Evolutionary conservation across 2,113 vertebrate genomes (phyloP), one percentile per base, ranked within the genome.

Genomic region (Silurus asotus): DNA sequence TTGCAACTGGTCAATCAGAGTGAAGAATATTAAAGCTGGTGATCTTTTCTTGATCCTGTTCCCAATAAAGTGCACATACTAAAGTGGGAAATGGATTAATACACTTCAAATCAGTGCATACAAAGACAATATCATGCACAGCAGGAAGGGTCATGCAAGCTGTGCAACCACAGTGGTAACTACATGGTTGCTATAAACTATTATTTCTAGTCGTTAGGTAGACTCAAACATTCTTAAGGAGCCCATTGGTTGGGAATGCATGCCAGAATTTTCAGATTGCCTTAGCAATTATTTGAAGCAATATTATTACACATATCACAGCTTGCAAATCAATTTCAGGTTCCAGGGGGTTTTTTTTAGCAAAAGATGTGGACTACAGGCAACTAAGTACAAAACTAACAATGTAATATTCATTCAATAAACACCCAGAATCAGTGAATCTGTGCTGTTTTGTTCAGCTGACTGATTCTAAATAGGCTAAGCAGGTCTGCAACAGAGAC

Each of bases 381-480:
- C 64, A 28, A 25, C 5, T 28, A 67, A 28, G 20, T 28, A 74
- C 19, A 49, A 23, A 55, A 76, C 20, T n/a, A 61, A 6, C 59
- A 59, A 65, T 65, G 5, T 13, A 5, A 55, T 10, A 51, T 75
- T 74, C 20, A 65, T 13, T 49, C 6, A 20, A 53, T 37, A 77
- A 53, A 11, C n/a, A 84, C 37, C 23, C 14, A 75, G 13, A 17
- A 8, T 79, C 75, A 64, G 19, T 72, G 65, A 65, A 45, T 28
- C 15, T 64, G 37, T 72, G 83, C 87, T 64, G 28, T 83, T 48
- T 75, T 84, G 49, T 74, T 85, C 70, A 55, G 79, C 67, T 86
- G 84, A 84, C 88, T 86, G 82, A 59, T 67, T 25, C 65, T 80
- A 84, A 88, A 88, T 59, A 69, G 23, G 15, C 78, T 67, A 51